phyloP scores from a whole-genome alignment of 2,888 invertebrate genomes.

The Zygaena filipendulae region DNA sequence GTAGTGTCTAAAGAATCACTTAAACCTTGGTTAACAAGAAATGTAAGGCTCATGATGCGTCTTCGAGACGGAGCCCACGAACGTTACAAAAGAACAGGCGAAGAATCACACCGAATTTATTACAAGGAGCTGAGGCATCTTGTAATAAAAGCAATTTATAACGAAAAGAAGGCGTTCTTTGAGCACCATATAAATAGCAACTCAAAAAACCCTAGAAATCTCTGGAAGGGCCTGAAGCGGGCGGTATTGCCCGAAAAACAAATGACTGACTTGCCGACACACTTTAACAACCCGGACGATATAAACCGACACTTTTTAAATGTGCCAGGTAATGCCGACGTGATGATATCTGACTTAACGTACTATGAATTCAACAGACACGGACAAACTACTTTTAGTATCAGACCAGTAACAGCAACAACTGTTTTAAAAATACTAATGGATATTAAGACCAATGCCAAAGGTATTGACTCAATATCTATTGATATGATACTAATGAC shows the following conservation, averaged over 20 bases:
- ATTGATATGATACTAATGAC: slow-evolving; percentile 4
- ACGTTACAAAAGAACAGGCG: neutral
- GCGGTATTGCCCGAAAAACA: neutral
- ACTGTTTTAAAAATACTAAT: neutral
- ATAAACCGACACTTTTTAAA: neutral
- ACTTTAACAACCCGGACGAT: neutral
- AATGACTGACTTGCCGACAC: neutral
- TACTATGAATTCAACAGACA: neutral
- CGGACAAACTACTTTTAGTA: neutral
- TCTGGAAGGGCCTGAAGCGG: slow-evolving; percentile 1
- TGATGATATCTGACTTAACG: neutral
- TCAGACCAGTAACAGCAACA: neutral
- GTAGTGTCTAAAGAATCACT: slow-evolving; percentile 1
- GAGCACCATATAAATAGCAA: slow-evolving; percentile 1
- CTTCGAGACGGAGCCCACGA: slow-evolving; percentile 2
- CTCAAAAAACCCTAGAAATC: neutral
- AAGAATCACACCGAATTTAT: neutral
- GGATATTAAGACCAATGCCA: neutral
- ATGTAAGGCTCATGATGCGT: slow-evolving; percentile 3
- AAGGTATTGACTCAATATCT: neutral
- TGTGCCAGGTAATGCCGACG: neutral
- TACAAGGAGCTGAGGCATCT: slow-evolving; percentile 1
- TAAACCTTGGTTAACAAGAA: slow-evolving; percentile 5
- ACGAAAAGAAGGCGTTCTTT: slow-evolving; percentile 4
- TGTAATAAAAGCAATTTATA: neutral